phyloP scores from a whole-genome alignment of 2,113 vertebrate species.

The Gadus chalcogrammus region DNA sequence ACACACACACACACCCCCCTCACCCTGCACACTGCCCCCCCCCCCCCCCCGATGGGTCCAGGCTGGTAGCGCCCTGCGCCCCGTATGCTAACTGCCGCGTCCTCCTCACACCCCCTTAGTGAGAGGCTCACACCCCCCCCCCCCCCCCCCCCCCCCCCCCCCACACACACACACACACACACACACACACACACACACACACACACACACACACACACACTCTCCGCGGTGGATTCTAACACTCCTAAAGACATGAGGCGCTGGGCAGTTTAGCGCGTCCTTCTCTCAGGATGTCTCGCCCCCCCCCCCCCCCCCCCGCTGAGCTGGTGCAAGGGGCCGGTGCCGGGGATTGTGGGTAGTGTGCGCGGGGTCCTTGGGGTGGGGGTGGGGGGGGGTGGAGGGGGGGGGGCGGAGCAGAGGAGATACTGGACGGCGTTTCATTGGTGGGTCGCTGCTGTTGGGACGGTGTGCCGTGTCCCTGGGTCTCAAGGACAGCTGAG shows the following conservation, averaged over 20 bases:
- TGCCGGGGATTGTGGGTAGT: too few relatives aligned
- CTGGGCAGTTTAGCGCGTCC: too few relatives aligned
- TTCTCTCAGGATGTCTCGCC: not conserved
- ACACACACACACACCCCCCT: conserved; percentile 16
- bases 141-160: too few relatives aligned
- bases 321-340: too few relatives aligned
- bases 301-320: too few relatives aligned
- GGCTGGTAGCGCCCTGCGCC: conserved; percentile 56
- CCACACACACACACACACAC: too few relatives aligned
- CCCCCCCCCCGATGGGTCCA: conserved; percentile 58
- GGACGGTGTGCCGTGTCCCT: not conserved
- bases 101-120: conserved; percentile 46
- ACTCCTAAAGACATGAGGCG: not conserved
- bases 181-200: conserved; percentile 1
- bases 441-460: too few relatives aligned
- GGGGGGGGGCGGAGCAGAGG: too few relatives aligned
- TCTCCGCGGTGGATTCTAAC: not conserved
- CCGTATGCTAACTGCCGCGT: conserved; percentile 68
- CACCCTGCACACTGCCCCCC: too few relatives aligned
- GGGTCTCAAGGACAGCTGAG: conserved; percentile 55
- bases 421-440: too few relatives aligned
- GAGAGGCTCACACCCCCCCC: too few relatives aligned
- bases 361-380: not conserved
- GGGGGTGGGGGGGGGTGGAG: too few relatives aligned
- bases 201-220: not conserved